phyloP scores from a whole-genome alignment of 2,113 vertebrate species.

The Indri indri region DNA sequence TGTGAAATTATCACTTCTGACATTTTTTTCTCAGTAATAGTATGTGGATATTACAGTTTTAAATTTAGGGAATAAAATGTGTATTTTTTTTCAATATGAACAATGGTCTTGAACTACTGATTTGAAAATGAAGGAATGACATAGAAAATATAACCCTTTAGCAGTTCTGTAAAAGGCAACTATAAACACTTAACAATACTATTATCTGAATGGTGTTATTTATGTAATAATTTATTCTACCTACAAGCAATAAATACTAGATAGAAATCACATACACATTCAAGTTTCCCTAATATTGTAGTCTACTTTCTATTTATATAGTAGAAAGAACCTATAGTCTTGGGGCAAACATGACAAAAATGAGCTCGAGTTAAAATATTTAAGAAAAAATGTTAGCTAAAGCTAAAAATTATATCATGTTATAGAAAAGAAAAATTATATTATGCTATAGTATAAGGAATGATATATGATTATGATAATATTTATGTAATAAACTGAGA shows the following conservation, averaged over 20 bases:
- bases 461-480: neutral
- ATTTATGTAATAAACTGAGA: neutral
- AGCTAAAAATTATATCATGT: no score
- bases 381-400: neutral
- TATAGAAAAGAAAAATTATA: no score
- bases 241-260: neutral
- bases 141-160: neutral
- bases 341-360: neutral
- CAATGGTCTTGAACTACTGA: neutral
- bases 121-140: neutral
- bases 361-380: neutral
- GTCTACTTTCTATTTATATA: neutral
- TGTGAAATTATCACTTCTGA: neutral
- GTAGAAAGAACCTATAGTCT: neutral
- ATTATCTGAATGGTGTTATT: neutral
- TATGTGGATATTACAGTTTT: neutral
- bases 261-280: neutral
- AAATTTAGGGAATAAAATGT: neutral
- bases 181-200: neutral
- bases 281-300: neutral
- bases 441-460: neutral
- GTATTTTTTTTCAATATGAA: conserved; percentile 1
- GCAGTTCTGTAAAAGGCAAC: neutral
- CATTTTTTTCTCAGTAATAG: neutral
- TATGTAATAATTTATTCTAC: neutral